A percentile compares a stretch with the other conserved stretches of the same genome.
Evolutionary conservation across 2,888 invertebrate species (phyloP).

Genomic region (Ophioninae sp.): DNA sequence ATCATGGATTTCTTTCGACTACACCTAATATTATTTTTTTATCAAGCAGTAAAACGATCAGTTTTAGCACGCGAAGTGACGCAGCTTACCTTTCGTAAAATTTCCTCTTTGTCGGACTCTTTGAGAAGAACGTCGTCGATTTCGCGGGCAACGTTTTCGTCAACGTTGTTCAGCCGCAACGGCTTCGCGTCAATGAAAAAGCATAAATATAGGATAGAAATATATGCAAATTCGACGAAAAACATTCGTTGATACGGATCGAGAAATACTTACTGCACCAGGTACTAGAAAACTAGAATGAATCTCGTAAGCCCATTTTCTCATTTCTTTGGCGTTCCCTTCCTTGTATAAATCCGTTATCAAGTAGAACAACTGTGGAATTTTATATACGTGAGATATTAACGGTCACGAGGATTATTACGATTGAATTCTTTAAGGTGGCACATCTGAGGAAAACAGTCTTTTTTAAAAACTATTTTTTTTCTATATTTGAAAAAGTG

Average conservation of each 20-base stretch:
- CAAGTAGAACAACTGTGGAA: conserved; percentile 89
- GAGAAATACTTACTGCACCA: conserved; percentile 86
- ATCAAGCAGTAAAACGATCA: neutral
- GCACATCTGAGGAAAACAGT: conserved; percentile 42
- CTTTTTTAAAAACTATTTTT: conserved; percentile 15
- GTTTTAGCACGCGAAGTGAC: too few relatives aligned
- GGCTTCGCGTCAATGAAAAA: conserved; percentile 83
- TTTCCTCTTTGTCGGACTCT: conserved; percentile 94
- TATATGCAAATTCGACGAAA: neutral
- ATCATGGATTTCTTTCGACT: too few relatives aligned
- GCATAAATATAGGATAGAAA: neutral
- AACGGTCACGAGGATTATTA: neutral
- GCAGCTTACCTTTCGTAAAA: conserved; percentile 87
- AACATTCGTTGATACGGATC: neutral
- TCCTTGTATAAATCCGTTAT: conserved; percentile 95
- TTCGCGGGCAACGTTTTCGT: conserved; percentile 93
- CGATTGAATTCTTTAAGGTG: neutral
- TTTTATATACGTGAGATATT: neutral
- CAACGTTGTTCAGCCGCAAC: conserved; percentile 89
- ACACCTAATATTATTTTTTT: neutral
- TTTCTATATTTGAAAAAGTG: too few relatives aligned
- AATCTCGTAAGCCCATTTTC: conserved; percentile 99
- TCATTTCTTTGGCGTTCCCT: conserved; percentile 93
- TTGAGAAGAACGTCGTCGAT: conserved; percentile 93
- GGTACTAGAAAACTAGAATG: conserved; percentile 97